Base-by-base conservation (phyloP, 2,113 vertebrate species). In the Galemys pyrenaicus region DNA sequence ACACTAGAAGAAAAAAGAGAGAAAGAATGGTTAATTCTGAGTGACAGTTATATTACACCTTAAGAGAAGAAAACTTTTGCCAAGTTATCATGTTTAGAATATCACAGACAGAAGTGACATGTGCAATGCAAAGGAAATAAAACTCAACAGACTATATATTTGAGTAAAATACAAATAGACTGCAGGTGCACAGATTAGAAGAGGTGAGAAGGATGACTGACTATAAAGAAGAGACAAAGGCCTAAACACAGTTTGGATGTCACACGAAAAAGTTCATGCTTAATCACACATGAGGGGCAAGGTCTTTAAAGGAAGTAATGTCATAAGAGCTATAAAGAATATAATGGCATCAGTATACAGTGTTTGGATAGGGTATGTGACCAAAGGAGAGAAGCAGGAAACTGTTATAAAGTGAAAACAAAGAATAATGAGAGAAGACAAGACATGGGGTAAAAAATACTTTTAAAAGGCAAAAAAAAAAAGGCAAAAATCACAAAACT, bases 121-220 rank as follows among this genome's bases (percentile, higher is more conserved):
- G 28, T 71, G 37, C 60, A 95, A 88, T 80, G 19, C 20, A 19
- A 86, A 87, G 56, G 39, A 89, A 95, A 73, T 67, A 87, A 89
- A 84, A 89, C 62, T 87, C 62, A 89, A 89, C 28, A 77, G 30
- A 77, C 81, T 49, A 65, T 24, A 46, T 10, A 9, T 84, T 44
- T 71, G 24, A 86, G 22, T 87, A 44, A 95, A 86, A 62, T 82
- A 35, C 64, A 81, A 71, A 87, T 1, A 74, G 75, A 39, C 30
- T 70, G 24, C 22, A 92, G 56, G 20, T 78, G 56, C 62, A 86
- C 0, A 83, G 41, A 74, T 84, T 74, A 32, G 32, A 90, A 91
- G 78, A 79, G 22, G 49, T 83, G 17, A 15, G 30, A 92, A 94
- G 22, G 58, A 78, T 62, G 26, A 83, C 2, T 20, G 20, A 83